These are phyloP conservation scores for Malacoraja senta DNA, from an alignment of 2,797 vertebrate genomes.

Conservation along the genomic window DNA sequence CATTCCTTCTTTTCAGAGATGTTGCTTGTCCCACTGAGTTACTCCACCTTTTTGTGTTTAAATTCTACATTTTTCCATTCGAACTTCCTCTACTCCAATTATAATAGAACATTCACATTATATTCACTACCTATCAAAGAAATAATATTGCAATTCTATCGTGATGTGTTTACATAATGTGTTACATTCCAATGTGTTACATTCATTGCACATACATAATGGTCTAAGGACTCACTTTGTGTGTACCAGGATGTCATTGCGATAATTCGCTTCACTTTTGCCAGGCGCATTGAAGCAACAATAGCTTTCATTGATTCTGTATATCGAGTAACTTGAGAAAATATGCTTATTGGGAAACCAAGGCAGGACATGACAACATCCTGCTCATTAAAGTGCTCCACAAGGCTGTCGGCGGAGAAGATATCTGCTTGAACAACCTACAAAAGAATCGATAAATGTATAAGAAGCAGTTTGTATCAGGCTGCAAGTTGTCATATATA, in stretches of 20 bases:
- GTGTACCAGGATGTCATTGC: constrained; percentile 75
- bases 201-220: background rate
- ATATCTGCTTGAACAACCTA: constrained; percentile 66
- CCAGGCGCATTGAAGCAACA: constrained; percentile 57
- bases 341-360: constrained; percentile 59
- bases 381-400: constrained; percentile 60
- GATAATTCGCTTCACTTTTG: constrained; percentile 58
- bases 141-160: background rate
- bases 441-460: constrained; percentile 4
- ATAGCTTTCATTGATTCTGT: constrained; percentile 57
- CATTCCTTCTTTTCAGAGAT: too few species aligned
- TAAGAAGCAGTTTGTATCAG: background rate
- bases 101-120: too few species aligned
- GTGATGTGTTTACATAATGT: background rate
- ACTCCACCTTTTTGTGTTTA: too few species aligned
- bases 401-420: constrained; percentile 61
- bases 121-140: background rate
- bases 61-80: background rate
- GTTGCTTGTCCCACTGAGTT: too few species aligned
- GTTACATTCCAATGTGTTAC: background rate
- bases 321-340: constrained; percentile 62
- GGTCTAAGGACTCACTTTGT: constrained; percentile 52
- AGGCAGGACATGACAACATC: constrained; percentile 70
- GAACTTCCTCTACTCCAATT: background rate
- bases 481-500: background rate